Evolutionary conservation across 2,797 vertebrate genomes (phyloP).

Genomic region (Phylloscopus collybita): DNA sequence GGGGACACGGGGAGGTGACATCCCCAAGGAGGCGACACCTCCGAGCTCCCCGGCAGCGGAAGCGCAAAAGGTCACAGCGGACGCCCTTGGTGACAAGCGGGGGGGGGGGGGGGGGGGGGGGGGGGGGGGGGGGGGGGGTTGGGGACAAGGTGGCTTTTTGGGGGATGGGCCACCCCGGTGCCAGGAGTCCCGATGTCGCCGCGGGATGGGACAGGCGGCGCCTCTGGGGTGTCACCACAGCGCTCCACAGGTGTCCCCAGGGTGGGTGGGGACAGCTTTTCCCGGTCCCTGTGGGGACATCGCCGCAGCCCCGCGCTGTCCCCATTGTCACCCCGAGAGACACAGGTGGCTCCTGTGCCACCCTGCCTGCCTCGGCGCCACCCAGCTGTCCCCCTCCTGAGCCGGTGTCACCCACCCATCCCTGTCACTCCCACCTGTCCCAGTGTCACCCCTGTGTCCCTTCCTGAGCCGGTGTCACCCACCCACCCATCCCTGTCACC

Average conservation of each 20-base stretch:
- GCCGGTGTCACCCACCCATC: neutral
- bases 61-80: neutral
- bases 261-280: neutral
- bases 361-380: neutral
- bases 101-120: too few species aligned
- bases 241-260: neutral
- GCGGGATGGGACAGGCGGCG: neutral
- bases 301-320: neutral
- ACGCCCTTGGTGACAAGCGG: neutral
- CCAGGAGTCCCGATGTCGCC: neutral
- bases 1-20: neutral
- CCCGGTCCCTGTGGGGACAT: neutral
- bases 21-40: neutral
- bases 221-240: neutral
- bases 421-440: too few species aligned
- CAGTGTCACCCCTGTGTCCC: neutral
- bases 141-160: neutral
- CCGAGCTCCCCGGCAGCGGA: neutral
- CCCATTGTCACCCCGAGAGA: neutral
- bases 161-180: accelerated
- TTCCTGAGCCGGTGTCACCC: too few species aligned
- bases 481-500: neutral
- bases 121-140: too few species aligned
- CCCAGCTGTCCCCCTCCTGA: neutral
- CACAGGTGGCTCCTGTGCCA: neutral